phyloP scores from a whole-genome alignment of 2,888 invertebrate species.

The Acleris cristana region DNA sequence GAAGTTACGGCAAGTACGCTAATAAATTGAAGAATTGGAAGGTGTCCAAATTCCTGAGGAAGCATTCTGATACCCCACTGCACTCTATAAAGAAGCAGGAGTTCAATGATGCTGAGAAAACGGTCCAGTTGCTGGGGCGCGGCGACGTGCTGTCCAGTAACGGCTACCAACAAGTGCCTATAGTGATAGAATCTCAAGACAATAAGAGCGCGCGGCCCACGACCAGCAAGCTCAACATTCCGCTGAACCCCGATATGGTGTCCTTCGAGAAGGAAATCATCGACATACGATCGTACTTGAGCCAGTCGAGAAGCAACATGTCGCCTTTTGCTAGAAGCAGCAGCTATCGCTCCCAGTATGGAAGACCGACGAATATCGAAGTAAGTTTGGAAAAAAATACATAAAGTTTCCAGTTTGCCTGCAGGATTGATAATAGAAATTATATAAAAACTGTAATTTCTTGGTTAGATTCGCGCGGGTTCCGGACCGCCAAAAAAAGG shows the following conservation, averaged over 20 bases:
- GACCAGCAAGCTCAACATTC: slow-evolving; percentile 75
- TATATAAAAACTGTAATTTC: too few relatives aligned
- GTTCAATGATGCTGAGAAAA: slow-evolving; percentile 64
- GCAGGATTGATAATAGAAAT: too few relatives aligned
- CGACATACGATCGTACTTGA: slow-evolving; percentile 88
- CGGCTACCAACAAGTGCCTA: slow-evolving; percentile 87
- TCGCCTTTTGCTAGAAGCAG: slow-evolving; percentile 88
- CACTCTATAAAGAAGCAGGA: slow-evolving; percentile 76
- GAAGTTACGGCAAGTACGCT: slow-evolving; percentile 84
- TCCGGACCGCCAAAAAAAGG: too few relatives aligned
- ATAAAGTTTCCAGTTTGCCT: too few relatives aligned
- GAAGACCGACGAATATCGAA: slow-evolving; percentile 83
- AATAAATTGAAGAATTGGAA: slow-evolving; percentile 87
- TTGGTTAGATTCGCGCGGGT: too few relatives aligned
- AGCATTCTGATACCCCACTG: slow-evolving; percentile 82
- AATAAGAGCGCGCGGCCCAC: slow-evolving; percentile 57
- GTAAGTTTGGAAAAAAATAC: slow-evolving; percentile 51
- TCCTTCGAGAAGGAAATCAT: slow-evolving; percentile 86
- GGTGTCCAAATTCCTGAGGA: slow-evolving; percentile 87
- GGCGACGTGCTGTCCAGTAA: slow-evolving; percentile 68
- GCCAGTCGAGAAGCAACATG: slow-evolving; percentile 89
- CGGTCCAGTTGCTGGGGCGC: slow-evolving; percentile 65
- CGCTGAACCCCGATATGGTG: slow-evolving; percentile 74
- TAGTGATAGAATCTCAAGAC: slow-evolving; percentile 84
- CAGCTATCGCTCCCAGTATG: slow-evolving; percentile 88